Base-by-base conservation (phyloP, 2,888 invertebrate genomes). In the Deilephila porcellus region DNA sequence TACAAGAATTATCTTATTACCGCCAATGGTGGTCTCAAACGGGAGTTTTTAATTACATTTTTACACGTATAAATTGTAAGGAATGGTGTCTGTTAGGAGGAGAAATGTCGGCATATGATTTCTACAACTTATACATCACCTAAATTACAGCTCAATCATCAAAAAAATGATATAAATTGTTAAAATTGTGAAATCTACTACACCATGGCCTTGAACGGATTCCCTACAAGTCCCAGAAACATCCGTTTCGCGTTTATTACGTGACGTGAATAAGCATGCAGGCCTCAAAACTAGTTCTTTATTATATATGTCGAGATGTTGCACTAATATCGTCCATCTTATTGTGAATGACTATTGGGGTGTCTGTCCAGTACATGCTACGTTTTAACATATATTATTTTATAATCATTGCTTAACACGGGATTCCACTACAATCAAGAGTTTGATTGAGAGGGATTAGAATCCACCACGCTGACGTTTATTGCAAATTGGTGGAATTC, bases 231-330 rank as follows among this genome's bases (percentile, higher is more conserved):
- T 19, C 32, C 29, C 63, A 63, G 63, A 37, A 34, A 29, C 37
- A 63, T 63, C 63, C 63, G 63, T 37, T 37, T 63, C 34, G 32
- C 7, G 3, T 32, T 34, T 37, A 37, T 63, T 37, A 63, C 63
- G 63, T 63, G 63, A 63, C 11, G 8, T n/a, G 63, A 63, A 63
- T 63, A 63, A 37, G 6, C 32, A n/a, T 37, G n/a, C 34, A 34
- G n/a, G 37, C n/a, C n/a, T 63, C 8, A 37, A 62, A 63, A 63
- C 63, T 37, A 63, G 63, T 63, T 63, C 34, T 63, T 37, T 29
- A 14, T 32, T 29, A 45, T 45, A 45, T 45, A 7, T 56, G 17
- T 56, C 56, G 56, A 17, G 56, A n/a, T n/a, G n/a, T 56, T 56
- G 56, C 56, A n/a, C n/a, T 56, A n/a, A 56, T 56, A 56, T 56